phyloP scores from a whole-genome alignment of 2,888 invertebrate genomes.

The Tricholauxania praeusta region DNA sequence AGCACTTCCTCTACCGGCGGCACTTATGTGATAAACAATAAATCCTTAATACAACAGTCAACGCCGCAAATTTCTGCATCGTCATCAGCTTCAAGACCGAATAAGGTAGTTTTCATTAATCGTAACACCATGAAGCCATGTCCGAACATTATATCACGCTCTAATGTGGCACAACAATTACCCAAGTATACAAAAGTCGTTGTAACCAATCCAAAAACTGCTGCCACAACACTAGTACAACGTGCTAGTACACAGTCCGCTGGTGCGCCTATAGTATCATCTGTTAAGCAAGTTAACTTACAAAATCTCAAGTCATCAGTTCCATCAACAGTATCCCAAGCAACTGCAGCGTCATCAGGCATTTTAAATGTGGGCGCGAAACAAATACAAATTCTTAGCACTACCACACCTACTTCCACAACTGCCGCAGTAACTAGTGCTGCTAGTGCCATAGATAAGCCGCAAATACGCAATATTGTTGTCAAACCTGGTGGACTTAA shows the following conservation, averaged over 20 bases:
- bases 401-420: slow-evolving; percentile 37
- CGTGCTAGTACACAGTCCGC: slow-evolving; percentile 42
- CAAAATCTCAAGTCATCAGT: slow-evolving; percentile 48
- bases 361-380: slow-evolving; percentile 51
- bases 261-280: slow-evolving; percentile 46
- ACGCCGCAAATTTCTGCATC: slow-evolving; percentile 40
- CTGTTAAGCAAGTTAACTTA: slow-evolving; percentile 54
- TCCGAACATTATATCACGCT: slow-evolving; percentile 58
- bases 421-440: neutral
- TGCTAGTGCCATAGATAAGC: slow-evolving; percentile 44
- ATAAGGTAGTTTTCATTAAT: slow-evolving; percentile 66
- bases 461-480: slow-evolving; percentile 55
- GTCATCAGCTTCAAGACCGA: slow-evolving; percentile 51
- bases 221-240: slow-evolving; percentile 49
- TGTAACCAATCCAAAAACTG: slow-evolving; percentile 57
- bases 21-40: slow-evolving; percentile 59
- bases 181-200: slow-evolving; percentile 59
- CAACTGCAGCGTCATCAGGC: slow-evolving; percentile 40
- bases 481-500: slow-evolving; percentile 56
- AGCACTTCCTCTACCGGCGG: slow-evolving; percentile 43
- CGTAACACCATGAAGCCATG: slow-evolving; percentile 64
- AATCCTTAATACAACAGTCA: slow-evolving; percentile 47
- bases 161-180: slow-evolving; percentile 52
- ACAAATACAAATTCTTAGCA: slow-evolving; percentile 52
- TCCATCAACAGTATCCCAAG: slow-evolving; percentile 11